Percentiles rank a stretch among this genome's conserved stretches.
phyloP scores from a whole-genome alignment of 2,888 invertebrate species.

The Mystacides longicornis region DNA sequence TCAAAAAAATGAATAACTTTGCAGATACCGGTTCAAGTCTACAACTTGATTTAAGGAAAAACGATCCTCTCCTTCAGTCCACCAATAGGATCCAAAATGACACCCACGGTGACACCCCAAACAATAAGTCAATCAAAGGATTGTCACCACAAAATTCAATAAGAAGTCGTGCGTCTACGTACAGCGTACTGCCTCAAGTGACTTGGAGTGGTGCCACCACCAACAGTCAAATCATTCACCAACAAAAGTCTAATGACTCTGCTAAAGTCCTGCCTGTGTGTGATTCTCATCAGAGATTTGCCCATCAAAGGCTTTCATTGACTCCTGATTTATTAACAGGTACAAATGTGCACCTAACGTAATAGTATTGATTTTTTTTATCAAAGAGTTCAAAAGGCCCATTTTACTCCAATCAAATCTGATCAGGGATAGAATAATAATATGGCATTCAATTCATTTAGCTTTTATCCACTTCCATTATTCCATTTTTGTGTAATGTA shows the following conservation, averaged over 20 bases:
- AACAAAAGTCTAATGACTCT: conserved; percentile 28
- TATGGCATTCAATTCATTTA: too few species aligned
- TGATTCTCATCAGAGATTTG: conserved; percentile 22
- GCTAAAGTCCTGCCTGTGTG: conserved; percentile 27
- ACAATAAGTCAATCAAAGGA: conserved; percentile 48
- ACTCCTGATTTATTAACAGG: conserved; percentile 50
- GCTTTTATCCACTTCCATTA: too few species aligned
- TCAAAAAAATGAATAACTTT: too few species aligned
- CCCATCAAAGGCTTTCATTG: conserved; percentile 41
- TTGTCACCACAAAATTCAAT: conserved; percentile 67
- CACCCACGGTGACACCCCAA: conserved; percentile 64
- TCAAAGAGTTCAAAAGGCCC: too few species aligned
- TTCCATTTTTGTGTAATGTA: too few species aligned
- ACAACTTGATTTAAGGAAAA: conserved; percentile 41
- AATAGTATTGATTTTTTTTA: neutral
- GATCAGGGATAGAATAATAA: too few species aligned
- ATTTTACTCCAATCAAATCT: too few species aligned
- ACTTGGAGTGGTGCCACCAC: conserved; percentile 41
- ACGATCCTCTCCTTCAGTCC: conserved; percentile 53
- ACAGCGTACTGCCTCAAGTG: conserved; percentile 38
- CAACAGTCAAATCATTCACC: conserved; percentile 28
- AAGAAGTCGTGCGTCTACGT: conserved; percentile 42
- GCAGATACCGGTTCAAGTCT: conserved; percentile 33
- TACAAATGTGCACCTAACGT: conserved; percentile 29
- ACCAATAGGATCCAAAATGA: conserved; percentile 67